Conservation (phyloP, 1,140 invertebrate species). For the Adoxophyes honmai region DNA sequence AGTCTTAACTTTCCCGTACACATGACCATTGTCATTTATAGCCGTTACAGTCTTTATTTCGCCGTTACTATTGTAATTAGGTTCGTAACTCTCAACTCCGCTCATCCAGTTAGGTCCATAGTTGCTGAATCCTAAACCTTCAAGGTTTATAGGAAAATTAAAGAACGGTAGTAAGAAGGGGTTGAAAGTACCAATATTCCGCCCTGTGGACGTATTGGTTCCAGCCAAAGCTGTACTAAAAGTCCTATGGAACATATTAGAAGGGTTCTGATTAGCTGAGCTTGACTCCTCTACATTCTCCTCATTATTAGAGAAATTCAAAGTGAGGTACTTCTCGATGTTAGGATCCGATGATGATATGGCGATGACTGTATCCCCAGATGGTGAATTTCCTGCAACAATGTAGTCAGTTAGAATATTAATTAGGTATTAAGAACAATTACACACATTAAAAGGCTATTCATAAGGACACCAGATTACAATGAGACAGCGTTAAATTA, state of each 20-base stretch:
- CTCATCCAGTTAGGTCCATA: constrained; percentile 21
- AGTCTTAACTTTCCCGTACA: constrained; percentile 37
- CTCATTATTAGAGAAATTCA: background rate
- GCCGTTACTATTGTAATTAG: constrained; percentile 23
- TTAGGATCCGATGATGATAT: constrained; percentile 26
- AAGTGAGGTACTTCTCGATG: constrained; percentile 21
- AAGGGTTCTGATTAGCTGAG: constrained; percentile 4
- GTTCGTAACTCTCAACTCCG: constrained; percentile 32
- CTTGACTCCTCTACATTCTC: background rate
- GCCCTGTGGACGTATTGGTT: constrained; percentile 9
- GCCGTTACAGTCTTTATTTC: constrained; percentile 26
- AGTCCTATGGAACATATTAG: constrained; percentile 10
- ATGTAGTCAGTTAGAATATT: constrained; percentile 1
- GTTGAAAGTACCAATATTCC: constrained; percentile 18
- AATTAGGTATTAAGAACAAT: no score
- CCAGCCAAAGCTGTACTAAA: constrained; percentile 21
- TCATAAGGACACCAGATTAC: no score
- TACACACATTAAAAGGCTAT: no score
- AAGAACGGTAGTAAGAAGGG: constrained; percentile 27
- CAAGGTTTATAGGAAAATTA: constrained; percentile 22
- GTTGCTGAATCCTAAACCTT: constrained; percentile 20
- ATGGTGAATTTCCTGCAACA: constrained; percentile 30
- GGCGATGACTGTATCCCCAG: constrained; percentile 23
- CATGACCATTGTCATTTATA: constrained; percentile 38
- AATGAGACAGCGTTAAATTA: no score